A percentile compares a stretch with the other conserved stretches of the same genome.
Conservation (phyloP, 2,888 invertebrate species). For the Fissipunctia ypsillon region DNA sequence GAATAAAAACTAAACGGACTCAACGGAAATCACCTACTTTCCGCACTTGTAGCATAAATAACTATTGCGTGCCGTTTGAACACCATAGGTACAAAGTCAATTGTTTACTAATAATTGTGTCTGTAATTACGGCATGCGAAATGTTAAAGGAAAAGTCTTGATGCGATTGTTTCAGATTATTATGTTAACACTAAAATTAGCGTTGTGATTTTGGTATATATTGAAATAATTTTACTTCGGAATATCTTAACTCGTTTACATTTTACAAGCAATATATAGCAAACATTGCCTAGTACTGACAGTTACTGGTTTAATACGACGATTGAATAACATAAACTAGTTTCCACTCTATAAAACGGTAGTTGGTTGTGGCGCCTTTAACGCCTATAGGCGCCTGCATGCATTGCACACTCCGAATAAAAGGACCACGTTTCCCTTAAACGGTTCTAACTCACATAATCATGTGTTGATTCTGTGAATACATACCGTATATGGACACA, state of each 20-base stretch:
- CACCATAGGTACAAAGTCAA: no score
- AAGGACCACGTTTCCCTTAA: constrained; percentile 42
- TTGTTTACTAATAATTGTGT: no score
- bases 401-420: constrained; percentile 35
- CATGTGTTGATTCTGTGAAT: constrained; percentile 34
- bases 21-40: no score
- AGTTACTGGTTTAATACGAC: constrained; percentile 33
- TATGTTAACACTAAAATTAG: neutral
- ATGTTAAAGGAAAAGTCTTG: neutral
- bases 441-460: constrained; percentile 41
- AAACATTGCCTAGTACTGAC: constrained; percentile 30
- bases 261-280: constrained; percentile 44
- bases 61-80: no score
- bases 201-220: neutral
- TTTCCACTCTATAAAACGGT: constrained; percentile 22
- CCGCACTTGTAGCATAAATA: no score
- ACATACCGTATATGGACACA: constrained; percentile 46
- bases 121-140: no score
- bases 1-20: no score
- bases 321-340: constrained; percentile 48
- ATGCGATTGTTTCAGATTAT: neutral
- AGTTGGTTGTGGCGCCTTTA: constrained; percentile 34
- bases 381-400: constrained; percentile 41
- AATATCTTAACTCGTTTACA: constrained; percentile 19
- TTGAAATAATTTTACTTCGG: neutral